Evolutionary conservation across 2,113 vertebrate genomes (phyloP), one percentile per base, ranked within the genome.

Genomic region (Silurus meridionalis): DNA sequence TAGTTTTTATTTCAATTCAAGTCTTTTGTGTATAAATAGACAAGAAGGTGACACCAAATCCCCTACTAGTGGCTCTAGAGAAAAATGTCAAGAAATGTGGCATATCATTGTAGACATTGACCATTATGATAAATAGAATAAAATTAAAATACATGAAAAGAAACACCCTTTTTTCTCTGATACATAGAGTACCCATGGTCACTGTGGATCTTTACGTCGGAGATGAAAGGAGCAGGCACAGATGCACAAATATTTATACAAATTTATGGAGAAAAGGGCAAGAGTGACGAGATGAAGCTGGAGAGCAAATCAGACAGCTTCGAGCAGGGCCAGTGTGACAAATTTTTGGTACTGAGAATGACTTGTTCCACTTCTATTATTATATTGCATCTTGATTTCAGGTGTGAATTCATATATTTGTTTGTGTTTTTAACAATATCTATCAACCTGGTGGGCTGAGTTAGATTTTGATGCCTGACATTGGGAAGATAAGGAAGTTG

Each of bases 231-330:
- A 21, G 97, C 98, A 0, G 98, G 97, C 17, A 99, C 97, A 11
- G 98, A 99, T 17, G 96, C 97, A 2, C 96, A 97, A 85, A 97
- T 99, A 83, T 98, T 97, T 86, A 92, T 99, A 89, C 97, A 99
- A 94, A 87, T 99, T 89, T 99, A 97, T 4, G 98, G 98, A 23
- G 95, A 97, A 89, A 97, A 92, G 55, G 97, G 97, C 14, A 96
- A 98, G 83, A 98, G 97, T 0, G 97, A 99, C 46, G 96, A 97
- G 90, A 95, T 99, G 92, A 97, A 94, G 81, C 92, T 99, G 90
- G 97, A 99, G 87, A 98, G 96, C 92, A 98, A 98, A 84, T 97
- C 97, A 0, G 97, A 99, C 87, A 98, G 96, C 91, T 99, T 99
- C 90, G 97, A 98, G 92, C 95, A 97, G 4, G 97, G 93, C 50